phyloP scores from a whole-genome alignment of 1,140 invertebrate genomes.

The Calephelis nemesis region DNA sequence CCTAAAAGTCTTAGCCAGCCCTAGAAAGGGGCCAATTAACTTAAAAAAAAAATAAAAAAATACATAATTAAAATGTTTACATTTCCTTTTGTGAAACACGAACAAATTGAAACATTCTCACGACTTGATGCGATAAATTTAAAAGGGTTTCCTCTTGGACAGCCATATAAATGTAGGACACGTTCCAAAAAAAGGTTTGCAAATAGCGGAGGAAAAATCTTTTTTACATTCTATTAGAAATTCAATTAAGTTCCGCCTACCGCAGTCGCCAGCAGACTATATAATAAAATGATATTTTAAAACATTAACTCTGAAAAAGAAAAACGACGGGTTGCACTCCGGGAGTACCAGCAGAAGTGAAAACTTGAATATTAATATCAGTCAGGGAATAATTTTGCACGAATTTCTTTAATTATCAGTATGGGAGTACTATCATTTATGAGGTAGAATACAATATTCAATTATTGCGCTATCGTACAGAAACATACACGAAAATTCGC shows the following conservation, averaged over 20 bases:
- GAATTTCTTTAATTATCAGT: no score
- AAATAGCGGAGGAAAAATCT: not conserved
- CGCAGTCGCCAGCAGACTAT: not conserved
- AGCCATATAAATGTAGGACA: not conserved
- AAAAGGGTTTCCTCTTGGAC: not conserved
- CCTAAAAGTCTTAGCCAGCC: no score
- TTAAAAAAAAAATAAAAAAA: no score
- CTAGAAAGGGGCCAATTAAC: no score
- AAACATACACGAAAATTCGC: no score
- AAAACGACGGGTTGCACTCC: no score
- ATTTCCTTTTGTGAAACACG: not conserved
- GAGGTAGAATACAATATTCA: no score
- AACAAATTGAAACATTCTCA: not conserved
- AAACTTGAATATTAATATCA: no score
- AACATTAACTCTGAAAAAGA: not conserved
- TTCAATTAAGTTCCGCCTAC: constrained; percentile 2
- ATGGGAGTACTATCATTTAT: no score
- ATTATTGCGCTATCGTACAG: no score
- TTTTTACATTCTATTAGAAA: constrained; percentile 10
- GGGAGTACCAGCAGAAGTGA: no score
- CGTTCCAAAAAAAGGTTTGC: not conserved
- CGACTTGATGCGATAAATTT: not conserved
- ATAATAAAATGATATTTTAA: not conserved
- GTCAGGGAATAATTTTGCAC: no score
- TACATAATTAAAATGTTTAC: not conserved